phyloP scores from a whole-genome alignment of 2,797 vertebrate species.

The Uromys caudimaculatus region DNA sequence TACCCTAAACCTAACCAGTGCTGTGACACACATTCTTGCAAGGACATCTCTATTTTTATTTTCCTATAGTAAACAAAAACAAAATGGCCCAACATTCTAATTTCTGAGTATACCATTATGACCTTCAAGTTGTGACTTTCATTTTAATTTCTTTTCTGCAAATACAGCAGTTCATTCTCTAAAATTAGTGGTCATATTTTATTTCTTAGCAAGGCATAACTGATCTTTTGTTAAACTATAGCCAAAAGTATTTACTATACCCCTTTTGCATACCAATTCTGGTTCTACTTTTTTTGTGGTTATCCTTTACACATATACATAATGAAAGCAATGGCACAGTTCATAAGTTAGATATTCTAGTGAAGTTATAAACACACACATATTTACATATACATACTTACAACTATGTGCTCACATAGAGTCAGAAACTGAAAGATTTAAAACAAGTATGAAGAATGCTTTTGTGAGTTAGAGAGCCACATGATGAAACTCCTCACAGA shows the following conservation, averaged over 20 bases:
- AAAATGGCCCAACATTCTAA: neutral
- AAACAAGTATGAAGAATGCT: neutral
- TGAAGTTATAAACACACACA: neutral
- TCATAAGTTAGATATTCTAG: neutral
- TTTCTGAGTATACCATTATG: neutral
- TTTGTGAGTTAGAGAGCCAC: neutral
- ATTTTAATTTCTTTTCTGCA: neutral
- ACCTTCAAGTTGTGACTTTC: constrained; percentile 5
- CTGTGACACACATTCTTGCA: neutral
- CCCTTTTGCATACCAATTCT: neutral
- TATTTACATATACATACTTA: neutral
- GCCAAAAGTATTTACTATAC: neutral
- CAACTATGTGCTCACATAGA: neutral
- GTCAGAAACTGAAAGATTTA: neutral
- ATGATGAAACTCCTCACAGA: neutral
- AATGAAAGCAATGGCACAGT: neutral
- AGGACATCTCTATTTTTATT: neutral
- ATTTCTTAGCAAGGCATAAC: neutral
- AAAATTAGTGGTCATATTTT: neutral
- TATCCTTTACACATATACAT: neutral
- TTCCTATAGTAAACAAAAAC: neutral
- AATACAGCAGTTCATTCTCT: neutral
- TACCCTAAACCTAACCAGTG: neutral
- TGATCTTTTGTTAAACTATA: neutral
- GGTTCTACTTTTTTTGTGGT: neutral